phyloP scores from a whole-genome alignment of 2,113 vertebrate genomes.

The Triplophysa dalaica region DNA sequence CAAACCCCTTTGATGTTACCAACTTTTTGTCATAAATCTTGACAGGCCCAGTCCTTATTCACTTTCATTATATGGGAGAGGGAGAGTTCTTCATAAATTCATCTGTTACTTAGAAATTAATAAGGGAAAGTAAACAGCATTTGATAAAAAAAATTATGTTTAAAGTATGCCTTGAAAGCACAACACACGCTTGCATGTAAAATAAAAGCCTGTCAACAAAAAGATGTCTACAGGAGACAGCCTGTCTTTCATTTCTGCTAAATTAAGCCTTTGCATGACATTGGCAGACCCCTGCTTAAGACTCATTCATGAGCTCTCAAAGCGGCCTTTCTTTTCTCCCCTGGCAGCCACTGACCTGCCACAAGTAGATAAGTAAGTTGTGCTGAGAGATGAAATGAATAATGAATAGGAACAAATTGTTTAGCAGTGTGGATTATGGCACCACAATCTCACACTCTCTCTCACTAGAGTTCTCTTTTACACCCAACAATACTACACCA shows the following conservation, averaged over 20 bases:
- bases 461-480: constrained; percentile 14
- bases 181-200: neutral
- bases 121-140: no score
- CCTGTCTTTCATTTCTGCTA: constrained; percentile 44
- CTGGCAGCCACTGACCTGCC: constrained; percentile 33
- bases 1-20: no score
- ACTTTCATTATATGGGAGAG: neutral
- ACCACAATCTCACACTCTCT: neutral
- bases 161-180: neutral
- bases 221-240: constrained; percentile 39
- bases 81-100: neutral
- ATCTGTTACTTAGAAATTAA: no score
- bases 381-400: constrained; percentile 30
- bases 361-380: constrained; percentile 45
- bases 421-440: constrained; percentile 26
- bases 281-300: constrained; percentile 33
- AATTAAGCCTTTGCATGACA: constrained; percentile 42
- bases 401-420: constrained; percentile 47
- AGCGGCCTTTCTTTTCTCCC: constrained; percentile 40
- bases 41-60: neutral
- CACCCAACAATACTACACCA: constrained; percentile 5
- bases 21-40: no score
- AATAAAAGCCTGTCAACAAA: constrained; percentile 33
- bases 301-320: constrained; percentile 40
- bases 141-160: neutral